These are phyloP conservation scores for Machimus rusticus DNA, from an alignment of 2,888 invertebrate species.

Conservation along the genomic window DNA sequence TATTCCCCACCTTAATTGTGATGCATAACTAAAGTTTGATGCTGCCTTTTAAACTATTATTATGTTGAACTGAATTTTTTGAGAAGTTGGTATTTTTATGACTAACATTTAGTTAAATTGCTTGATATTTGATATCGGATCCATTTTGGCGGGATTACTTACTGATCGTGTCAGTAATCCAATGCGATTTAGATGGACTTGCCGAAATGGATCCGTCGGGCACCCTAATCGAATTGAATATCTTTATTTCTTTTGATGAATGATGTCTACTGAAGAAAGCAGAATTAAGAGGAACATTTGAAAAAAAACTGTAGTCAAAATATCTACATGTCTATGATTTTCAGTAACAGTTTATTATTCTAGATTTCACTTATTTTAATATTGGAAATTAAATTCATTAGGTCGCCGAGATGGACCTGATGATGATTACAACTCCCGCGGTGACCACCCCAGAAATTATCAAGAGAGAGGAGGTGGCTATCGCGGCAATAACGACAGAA, in stretches of 20 bases:
- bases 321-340: neutral
- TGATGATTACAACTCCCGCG: conserved; percentile 61
- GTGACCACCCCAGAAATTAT: conserved; percentile 59
- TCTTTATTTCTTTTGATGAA: neutral
- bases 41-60: neutral
- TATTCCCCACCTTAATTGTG: neutral
- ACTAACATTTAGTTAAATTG: neutral
- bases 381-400: conserved; percentile 34
- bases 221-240: no score
- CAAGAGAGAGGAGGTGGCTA: conserved; percentile 56
- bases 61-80: neutral
- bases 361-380: neutral
- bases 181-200: no score
- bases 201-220: no score
- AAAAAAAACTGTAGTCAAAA: neutral
- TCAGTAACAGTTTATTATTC: neutral
- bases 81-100: neutral
- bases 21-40: neutral
- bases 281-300: neutral
- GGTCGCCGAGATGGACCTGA: conserved; percentile 57
- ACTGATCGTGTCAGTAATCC: no score
- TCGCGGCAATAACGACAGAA: conserved; percentile 57
- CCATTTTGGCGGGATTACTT: no score
- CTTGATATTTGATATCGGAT: neutral
- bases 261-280: neutral